Evolutionary conservation across 2,797 vertebrate genomes (phyloP), one percentile per base, ranked within the genome.

Genomic region (Lateolabrax maculatus): DNA sequence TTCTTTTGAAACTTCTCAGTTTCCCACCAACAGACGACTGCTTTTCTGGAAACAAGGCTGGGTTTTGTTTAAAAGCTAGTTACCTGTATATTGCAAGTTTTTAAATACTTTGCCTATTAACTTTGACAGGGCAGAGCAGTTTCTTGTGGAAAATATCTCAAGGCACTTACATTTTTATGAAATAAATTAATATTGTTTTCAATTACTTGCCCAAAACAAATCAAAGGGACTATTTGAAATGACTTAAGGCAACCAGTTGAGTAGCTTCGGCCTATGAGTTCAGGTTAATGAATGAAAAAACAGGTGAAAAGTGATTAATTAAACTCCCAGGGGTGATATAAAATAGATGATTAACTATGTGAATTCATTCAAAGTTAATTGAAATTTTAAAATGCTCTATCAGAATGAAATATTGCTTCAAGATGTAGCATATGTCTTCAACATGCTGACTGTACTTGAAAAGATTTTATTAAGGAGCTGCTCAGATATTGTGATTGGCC

Each of bases 281-380:
- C 51, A 81, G 25, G n/a, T 75, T 75, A 80, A 80, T 61, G 44
- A 80, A 66, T 77, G 7, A 7, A 77, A 77, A 76, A 57, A 64
- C 52, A n/a, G 79, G 75, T 87, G 41, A 78, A 75, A 67, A 36
- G 31, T 74, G 46, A 82, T 81, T 83, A 81, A 82, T 70, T 62
- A 25, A 68, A 79, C 31, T 84, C 85, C 77, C 37, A 12, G 46
- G 63, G 70, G 44, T 66, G 64, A 77, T 77, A 76, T 72, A 66
- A 77, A 83, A 70, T 49, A 55, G 66, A 84, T 56, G 52, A 80
- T 75, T 80, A 80, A 84, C 67, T 80, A 29, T 75, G 39, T 78
- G 65, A 70, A 79, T 83, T 77, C 18, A 76, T 71, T 52, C 6
- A 75, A 67, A 76, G 67, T 77, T 89, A 84, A 92, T 82, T 82